These are phyloP conservation scores for Tridacna crocea DNA, from an alignment of 2,888 invertebrate species.

Conservation along the genomic window DNA sequence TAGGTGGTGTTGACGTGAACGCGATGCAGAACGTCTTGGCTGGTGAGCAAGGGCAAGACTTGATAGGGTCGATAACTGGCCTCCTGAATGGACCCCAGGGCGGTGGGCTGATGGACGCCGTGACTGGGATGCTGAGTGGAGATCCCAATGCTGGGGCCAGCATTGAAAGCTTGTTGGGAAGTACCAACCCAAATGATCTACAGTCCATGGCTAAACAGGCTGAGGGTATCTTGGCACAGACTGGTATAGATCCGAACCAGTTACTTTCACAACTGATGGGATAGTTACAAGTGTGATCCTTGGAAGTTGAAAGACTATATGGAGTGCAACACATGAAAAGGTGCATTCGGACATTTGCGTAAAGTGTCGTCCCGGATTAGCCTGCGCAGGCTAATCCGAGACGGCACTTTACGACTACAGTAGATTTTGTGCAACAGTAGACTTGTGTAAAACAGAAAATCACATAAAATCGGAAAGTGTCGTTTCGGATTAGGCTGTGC, in stretches of 20 bases:
- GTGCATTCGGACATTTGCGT: too few species aligned
- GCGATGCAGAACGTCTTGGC: constrained; percentile 39
- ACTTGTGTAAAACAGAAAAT: too few species aligned
- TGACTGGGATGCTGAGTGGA: constrained; percentile 52
- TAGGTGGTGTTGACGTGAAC: constrained; percentile 49
- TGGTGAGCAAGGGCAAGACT: constrained; percentile 41
- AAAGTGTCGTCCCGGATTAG: too few species aligned
- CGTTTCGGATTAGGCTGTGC: too few species aligned
- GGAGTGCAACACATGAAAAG: neutral
- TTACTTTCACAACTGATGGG: constrained; percentile 27
- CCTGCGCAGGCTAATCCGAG: too few species aligned
- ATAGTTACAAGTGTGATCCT: neutral
- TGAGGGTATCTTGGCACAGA: constrained; percentile 42
- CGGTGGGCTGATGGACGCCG: constrained; percentile 53
- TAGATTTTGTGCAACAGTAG: too few species aligned
- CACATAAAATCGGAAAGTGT: too few species aligned
- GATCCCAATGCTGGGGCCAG: constrained; percentile 35
- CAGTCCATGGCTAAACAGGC: constrained; percentile 50
- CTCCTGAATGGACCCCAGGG: constrained; percentile 47
- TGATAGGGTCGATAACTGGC: constrained; percentile 47
- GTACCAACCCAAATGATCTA: constrained; percentile 34
- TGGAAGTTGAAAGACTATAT: neutral
- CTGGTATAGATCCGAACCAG: constrained; percentile 47
- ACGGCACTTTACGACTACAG: too few species aligned
- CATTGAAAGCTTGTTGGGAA: constrained; percentile 35